These are phyloP conservation scores for Latheticus oryzae DNA, from an alignment of 2,888 invertebrate species.

Conservation along the genomic window DNA sequence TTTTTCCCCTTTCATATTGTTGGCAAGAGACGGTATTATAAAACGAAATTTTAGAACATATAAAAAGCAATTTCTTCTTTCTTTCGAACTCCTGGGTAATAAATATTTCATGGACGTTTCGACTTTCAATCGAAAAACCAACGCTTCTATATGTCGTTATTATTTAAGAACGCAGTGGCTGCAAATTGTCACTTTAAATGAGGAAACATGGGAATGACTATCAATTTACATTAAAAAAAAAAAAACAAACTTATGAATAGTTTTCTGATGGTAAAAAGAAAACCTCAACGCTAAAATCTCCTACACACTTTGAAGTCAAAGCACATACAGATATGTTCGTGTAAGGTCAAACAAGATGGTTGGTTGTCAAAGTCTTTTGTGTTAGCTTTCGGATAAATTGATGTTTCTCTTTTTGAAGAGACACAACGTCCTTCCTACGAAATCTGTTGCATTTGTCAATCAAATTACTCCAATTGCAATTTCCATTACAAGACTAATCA, in stretches of 20 bases:
- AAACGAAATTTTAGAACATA: conserved; percentile 20
- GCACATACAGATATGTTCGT: conserved; percentile 2
- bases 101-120: conserved; percentile 29
- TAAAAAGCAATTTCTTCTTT: conserved; percentile 27
- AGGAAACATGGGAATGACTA: too few species aligned
- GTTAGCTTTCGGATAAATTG: too few species aligned
- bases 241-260: conserved; percentile 30
- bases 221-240: too few species aligned
- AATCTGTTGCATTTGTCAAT: conserved; percentile 5
- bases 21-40: conserved; percentile 7
- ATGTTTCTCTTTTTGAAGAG: too few species aligned
- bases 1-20: background rate
- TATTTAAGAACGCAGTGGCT: conserved; percentile 18
- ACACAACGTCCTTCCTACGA: too few species aligned
- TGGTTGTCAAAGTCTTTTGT: too few species aligned
- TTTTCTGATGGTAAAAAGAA: conserved; percentile 5
- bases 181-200: conserved; percentile 14
- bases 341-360: background rate
- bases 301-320: conserved; percentile 7
- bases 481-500: conserved; percentile 23
- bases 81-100: conserved; percentile 20
- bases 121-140: conserved; percentile 10
- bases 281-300: conserved; percentile 11
- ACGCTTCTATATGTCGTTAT: conserved; percentile 15
- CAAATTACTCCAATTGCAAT: conserved; percentile 20